phyloP scores from a whole-genome alignment of 2,797 vertebrate genomes.

The Merluccius polli region DNA sequence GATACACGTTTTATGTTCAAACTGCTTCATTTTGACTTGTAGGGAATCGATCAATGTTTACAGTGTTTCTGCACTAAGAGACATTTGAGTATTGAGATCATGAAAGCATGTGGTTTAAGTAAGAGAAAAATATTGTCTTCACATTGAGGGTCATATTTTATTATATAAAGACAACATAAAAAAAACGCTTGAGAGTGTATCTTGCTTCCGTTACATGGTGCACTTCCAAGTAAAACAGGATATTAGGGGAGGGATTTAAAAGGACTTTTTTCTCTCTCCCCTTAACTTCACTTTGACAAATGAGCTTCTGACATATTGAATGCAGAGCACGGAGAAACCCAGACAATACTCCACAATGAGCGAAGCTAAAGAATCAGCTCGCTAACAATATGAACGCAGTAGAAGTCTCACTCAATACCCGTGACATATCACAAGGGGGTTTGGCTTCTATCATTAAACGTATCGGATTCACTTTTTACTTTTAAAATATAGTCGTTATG shows the following conservation, averaged over 20 bases:
- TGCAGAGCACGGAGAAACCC: constrained; percentile 78
- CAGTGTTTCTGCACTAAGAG: background rate
- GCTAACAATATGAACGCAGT: background rate
- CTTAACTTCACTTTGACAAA: constrained; percentile 54
- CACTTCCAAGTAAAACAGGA: background rate
- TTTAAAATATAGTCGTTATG: background rate
- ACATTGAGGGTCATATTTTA: background rate
- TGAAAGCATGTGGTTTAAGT: background rate
- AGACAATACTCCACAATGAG: background rate
- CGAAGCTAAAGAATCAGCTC: background rate
- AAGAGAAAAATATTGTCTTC: background rate
- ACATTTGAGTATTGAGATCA: background rate
- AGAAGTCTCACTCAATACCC: background rate
- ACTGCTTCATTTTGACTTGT: background rate
- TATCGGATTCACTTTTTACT: background rate
- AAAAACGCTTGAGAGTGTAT: background rate
- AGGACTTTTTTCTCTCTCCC: constrained; percentile 28
- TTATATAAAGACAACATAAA: background rate
- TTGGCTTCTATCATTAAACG: background rate
- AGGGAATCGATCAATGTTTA: background rate
- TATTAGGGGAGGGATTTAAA: background rate
- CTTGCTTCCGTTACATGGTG: background rate
- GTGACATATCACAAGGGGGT: background rate
- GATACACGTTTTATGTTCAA: background rate
- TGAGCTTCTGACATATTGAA: constrained; percentile 19